A percentile compares a stretch with the other conserved stretches of the same genome.
Evolutionary conservation across 1,140 invertebrate species (phyloP).

Genomic region (Oryzaephilus surinamensis): DNA sequence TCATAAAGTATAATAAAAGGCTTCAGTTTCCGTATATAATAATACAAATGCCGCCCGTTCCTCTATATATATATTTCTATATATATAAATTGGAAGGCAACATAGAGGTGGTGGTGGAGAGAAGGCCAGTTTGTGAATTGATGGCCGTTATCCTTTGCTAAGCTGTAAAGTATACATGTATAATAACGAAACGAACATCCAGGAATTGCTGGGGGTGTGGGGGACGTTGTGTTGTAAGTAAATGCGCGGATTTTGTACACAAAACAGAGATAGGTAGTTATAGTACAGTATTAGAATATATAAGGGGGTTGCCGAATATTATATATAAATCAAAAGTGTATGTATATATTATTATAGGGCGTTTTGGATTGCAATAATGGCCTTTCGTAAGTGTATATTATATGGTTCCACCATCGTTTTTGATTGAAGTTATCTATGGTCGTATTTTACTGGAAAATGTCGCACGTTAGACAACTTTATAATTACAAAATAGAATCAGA

Average conservation of each 20-base stretch:
- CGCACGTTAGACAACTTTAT: constrained; percentile 18
- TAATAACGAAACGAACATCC: constrained; percentile 16
- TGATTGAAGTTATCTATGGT: constrained; percentile 22
- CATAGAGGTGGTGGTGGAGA: not conserved
- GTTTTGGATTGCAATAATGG: constrained; percentile 22
- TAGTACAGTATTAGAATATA: constrained; percentile 8
- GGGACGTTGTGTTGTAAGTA: not conserved
- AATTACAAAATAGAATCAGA: too few relatives aligned
- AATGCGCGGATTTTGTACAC: too few relatives aligned
- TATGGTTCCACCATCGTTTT: constrained; percentile 16
- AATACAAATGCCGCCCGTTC: constrained; percentile 13
- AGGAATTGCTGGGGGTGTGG: too few relatives aligned
- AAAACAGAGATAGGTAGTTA: not conserved
- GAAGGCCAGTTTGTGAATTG: constrained; percentile 10
- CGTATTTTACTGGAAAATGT: constrained; percentile 19
- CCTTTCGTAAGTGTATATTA: constrained; percentile 17
- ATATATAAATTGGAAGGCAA: not conserved
- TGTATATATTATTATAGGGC: constrained; percentile 20
- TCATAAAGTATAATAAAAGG: constrained; percentile 16
- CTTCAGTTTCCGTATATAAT: constrained; percentile 15
- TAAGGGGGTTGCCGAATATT: constrained; percentile 18
- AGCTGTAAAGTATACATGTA: constrained; percentile 21
- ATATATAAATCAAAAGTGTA: constrained; percentile 21
- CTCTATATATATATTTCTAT: too few relatives aligned
- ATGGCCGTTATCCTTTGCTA: constrained; percentile 17